These are phyloP conservation scores for Eulemur mongoz DNA, from an alignment of 2,797 vertebrate species.

Conservation along the genomic window DNA sequence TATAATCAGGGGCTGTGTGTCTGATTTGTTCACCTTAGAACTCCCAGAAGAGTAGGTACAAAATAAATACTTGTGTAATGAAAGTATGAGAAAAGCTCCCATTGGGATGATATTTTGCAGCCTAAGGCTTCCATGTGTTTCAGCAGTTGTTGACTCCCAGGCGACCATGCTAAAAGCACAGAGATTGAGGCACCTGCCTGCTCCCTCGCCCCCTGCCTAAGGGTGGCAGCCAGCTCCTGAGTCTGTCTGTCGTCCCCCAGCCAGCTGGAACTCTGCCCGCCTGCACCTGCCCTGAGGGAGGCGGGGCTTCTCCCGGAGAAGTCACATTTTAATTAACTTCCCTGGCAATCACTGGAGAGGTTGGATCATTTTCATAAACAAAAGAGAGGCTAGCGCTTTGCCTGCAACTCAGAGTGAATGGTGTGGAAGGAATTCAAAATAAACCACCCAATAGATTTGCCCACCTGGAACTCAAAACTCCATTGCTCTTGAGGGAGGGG, in stretches of 20 bases:
- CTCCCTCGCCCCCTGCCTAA: neutral
- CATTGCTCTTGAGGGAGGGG: accelerated
- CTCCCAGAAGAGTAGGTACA: neutral
- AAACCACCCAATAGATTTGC: neutral
- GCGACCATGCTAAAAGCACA: neutral
- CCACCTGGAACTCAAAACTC: neutral
- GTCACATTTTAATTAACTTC: slow-evolving; percentile 76
- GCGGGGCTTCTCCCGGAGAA: slow-evolving; percentile 36
- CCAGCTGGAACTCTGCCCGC: slow-evolving; percentile 67
- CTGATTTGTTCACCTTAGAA: neutral
- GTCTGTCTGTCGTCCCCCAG: slow-evolving; percentile 11
- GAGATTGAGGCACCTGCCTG: accelerated
- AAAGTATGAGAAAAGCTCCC: neutral
- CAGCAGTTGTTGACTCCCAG: neutral
- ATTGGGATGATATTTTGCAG: neutral
- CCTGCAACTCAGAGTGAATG: neutral
- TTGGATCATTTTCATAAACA: slow-evolving; percentile 65
- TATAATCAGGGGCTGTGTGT: neutral
- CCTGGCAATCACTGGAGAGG: slow-evolving; percentile 8
- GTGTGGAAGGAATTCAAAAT: neutral
- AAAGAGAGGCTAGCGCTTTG: slow-evolving; percentile 58
- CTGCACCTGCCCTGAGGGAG: slow-evolving; percentile 43
- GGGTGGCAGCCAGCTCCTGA: neutral
- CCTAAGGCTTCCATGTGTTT: neutral
- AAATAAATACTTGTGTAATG: neutral